phyloP scores from a whole-genome alignment of 2,888 invertebrate species.

The Prenolepis imparis region DNA sequence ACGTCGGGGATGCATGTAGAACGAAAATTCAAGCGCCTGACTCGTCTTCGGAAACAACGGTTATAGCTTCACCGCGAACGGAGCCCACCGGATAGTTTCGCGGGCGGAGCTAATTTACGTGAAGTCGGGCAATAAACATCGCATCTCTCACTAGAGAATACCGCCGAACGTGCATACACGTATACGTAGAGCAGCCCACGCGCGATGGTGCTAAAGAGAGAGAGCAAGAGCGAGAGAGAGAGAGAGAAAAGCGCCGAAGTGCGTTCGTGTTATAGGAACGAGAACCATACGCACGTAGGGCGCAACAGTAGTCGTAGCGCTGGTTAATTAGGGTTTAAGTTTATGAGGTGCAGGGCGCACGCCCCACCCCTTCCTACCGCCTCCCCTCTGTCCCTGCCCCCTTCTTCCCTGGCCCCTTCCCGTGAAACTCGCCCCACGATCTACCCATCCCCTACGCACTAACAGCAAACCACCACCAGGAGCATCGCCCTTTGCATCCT shows the following conservation, averaged over 20 bases:
- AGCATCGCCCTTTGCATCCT: conserved; percentile 74
- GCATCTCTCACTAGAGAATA: conserved; percentile 83
- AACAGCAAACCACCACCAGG: conserved; percentile 77
- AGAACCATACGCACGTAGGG: conserved; percentile 84
- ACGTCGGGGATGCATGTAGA: conserved; percentile 27
- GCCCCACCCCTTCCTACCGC: conserved; percentile 75
- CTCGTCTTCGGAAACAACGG: conserved; percentile 72
- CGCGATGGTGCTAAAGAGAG: conserved; percentile 47
- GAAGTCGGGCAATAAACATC: conserved; percentile 84
- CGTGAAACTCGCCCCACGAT: conserved; percentile 72
- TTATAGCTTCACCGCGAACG: conserved; percentile 64
- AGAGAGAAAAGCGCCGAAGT: conserved; percentile 80
- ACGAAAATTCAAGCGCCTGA: conserved; percentile 63
- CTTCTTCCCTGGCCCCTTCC: background rate
- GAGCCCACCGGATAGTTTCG: conserved; percentile 79
- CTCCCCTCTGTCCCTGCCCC: conserved; percentile 62
- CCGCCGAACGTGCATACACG: conserved; percentile 68
- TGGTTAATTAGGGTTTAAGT: conserved; percentile 87
- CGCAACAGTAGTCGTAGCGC: conserved; percentile 86
- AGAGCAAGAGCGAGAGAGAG: conserved; percentile 64
- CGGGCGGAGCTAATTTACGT: conserved; percentile 83
- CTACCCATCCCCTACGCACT: conserved; percentile 67
- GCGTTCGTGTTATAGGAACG: conserved; percentile 82
- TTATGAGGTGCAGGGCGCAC: conserved; percentile 86
- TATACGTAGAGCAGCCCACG: conserved; percentile 45